A percentile compares a stretch with the other conserved stretches of the same genome.
Conservation (phyloP, 2,888 invertebrate genomes). For the Scrobipalpa atriplicella region DNA sequence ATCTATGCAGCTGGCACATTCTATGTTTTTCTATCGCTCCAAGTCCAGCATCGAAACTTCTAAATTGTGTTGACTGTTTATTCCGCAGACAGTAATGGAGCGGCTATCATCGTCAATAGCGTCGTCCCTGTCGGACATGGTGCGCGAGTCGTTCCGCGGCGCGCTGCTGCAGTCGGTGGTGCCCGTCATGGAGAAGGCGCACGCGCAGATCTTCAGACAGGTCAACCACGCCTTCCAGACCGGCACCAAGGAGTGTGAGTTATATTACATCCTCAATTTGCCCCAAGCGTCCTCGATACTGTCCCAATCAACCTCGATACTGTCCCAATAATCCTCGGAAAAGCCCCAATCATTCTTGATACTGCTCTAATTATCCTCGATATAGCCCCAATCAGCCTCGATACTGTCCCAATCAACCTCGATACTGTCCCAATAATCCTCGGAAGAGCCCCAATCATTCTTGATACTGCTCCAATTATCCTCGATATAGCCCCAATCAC, state of each 20-base stretch:
- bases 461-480: background rate
- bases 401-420: background rate
- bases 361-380: too few species aligned
- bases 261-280: background rate
- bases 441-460: background rate
- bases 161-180: conserved; percentile 89
- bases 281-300: background rate
- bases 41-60: background rate
- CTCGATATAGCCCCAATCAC: background rate
- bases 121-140: conserved; percentile 86
- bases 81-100: conserved; percentile 86
- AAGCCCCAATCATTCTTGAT: too few species aligned
- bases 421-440: background rate
- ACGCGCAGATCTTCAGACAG: conserved; percentile 93
- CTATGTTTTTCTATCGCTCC: too few species aligned
- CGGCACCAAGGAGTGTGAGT: conserved; percentile 95
- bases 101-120: conserved; percentile 87
- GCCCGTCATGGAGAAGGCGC: conserved; percentile 94
- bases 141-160: conserved; percentile 90
- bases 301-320: too few species aligned
- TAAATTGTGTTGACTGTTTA: background rate
- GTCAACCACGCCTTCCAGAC: conserved; percentile 93
- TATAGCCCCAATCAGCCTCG: background rate
- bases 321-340: too few species aligned
- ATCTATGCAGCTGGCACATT: too few species aligned